Conservation (phyloP, 2,113 vertebrate species). For the Myotis davidii region DNA sequence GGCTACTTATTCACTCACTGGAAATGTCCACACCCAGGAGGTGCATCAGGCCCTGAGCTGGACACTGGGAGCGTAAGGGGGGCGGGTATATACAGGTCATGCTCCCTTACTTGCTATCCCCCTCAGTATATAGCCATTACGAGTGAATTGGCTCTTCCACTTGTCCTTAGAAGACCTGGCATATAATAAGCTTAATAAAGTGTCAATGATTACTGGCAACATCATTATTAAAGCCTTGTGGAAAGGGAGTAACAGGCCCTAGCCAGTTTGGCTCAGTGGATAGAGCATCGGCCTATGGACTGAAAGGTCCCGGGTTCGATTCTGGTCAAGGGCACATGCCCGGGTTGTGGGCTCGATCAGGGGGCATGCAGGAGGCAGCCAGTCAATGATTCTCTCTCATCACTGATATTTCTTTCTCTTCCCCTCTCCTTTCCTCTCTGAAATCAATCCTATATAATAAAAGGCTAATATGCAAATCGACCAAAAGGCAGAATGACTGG, state of each 20-base stretch:
- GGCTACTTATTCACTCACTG: not conserved
- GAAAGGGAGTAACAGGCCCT: not conserved
- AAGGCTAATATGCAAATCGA: no score
- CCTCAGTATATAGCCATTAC: not conserved
- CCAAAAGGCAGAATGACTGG: no score
- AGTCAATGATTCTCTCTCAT: no score
- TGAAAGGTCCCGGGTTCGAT: no score
- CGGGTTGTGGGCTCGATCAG: no score
- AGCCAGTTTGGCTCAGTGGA: no score
- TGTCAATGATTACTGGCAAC: not conserved
- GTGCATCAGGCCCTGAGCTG: not conserved
- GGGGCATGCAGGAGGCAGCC: no score
- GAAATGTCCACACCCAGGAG: not conserved
- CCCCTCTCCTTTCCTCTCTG: no score
- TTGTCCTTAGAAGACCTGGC: not conserved
- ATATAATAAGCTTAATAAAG: not conserved
- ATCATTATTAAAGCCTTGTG: not conserved
- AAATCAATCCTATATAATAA: no score
- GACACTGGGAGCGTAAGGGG: fast-evolving
- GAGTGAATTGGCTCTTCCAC: not conserved
- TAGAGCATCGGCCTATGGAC: no score
- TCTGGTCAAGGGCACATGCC: no score
- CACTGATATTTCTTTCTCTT: no score
- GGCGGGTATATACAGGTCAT: not conserved
- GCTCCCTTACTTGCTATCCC: not conserved